Evolutionary conservation across 2,797 vertebrate genomes (phyloP), one percentile per base, ranked within the genome.

Genomic region (Enoplosus armatus): DNA sequence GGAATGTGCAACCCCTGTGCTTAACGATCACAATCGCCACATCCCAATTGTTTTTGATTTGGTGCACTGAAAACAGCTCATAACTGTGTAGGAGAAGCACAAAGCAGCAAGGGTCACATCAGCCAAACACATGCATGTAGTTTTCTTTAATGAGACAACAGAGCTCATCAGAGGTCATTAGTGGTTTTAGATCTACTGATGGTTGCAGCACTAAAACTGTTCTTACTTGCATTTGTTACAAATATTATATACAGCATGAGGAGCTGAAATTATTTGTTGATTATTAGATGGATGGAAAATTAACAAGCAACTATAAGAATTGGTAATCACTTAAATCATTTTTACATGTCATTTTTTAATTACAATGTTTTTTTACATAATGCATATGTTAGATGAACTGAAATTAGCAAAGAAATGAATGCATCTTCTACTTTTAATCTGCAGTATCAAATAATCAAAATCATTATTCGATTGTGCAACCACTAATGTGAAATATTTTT

Each of bases 1-100:
- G 79, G 66, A 87, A 81, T 82, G 55, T 39, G 41, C 53, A 67
- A 61, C 33, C 48, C 79, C 67, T 84, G 69, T 72, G 63, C 78
- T 72, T 47, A 78, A 82, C 56, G 54, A 48, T 58, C 10, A 31
- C 31, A 74, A 74, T 66, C 12, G 1, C 50, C 37, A 63, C 8
- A 31, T 41, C 45, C 37, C 24, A 27, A 54, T 64, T 77, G 56
- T 26, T 35, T 90, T 72, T 63, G 24, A 69, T 68, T 51, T 26
- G 62, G 31, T 75, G 31, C 53, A 66, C 5, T 33, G 22, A 47
- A 20, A 59, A 48, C 24, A 12, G 31, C 24, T 20, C 9, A 59
- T 41, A 8, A 45, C 20, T 51, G 29, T 43, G 27, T 5, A 37
- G n/a, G 9, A 43, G 11, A 8, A 51, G 27, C 66, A 31, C 9